A percentile compares a stretch with the other conserved stretches of the same genome.
phyloP scores from a whole-genome alignment of 2,888 invertebrate genomes.

The Cheiracanthium punctorium region DNA sequence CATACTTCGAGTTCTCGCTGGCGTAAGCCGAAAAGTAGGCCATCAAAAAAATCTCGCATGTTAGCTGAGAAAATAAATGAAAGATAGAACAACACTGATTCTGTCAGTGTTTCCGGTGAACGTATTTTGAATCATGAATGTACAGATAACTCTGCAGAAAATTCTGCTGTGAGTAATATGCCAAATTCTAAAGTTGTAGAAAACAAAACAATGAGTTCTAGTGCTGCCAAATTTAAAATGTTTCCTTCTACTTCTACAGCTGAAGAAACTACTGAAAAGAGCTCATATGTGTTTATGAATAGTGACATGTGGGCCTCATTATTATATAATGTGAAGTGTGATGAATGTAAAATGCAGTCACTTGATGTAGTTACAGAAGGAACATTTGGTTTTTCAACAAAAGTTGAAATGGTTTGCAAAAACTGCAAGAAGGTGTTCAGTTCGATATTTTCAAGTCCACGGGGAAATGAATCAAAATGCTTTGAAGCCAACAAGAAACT shows the following conservation, averaged over 20 bases:
- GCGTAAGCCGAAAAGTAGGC: neutral
- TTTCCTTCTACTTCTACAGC: neutral
- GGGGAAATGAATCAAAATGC: neutral
- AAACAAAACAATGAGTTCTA: too few species aligned
- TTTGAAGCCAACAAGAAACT: conserved; percentile 11
- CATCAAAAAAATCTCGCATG: neutral
- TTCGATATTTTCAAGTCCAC: neutral
- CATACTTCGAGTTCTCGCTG: neutral
- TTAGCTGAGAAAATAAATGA: neutral
- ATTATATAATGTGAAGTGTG: neutral
- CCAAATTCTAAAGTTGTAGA: neutral
- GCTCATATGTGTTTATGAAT: too few species aligned
- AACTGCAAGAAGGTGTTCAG: neutral
- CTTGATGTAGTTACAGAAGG: neutral
- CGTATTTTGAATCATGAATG: too few species aligned
- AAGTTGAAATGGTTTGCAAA: neutral
- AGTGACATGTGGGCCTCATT: neutral
- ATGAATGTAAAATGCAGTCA: neutral
- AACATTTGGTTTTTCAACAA: neutral
- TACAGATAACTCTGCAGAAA: neutral
- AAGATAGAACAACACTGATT: neutral
- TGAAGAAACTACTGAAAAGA: too few species aligned
- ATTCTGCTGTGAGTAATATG: neutral
- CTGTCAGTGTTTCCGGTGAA: neutral
- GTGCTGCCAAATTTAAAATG: neutral